Base-by-base conservation (phyloP, 2,797 vertebrate genomes). In the Triplophysa bombifrons region DNA sequence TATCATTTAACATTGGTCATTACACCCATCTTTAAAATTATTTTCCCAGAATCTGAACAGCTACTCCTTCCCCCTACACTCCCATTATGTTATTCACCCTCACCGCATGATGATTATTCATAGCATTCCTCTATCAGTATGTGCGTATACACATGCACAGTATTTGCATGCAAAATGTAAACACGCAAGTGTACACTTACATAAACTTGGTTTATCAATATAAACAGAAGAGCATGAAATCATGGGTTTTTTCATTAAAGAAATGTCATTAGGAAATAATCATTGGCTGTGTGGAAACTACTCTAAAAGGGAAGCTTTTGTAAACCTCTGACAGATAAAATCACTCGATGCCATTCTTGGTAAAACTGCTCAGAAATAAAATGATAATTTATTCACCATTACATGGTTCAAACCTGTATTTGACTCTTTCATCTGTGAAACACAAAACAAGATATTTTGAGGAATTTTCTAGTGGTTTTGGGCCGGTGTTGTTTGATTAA, bases 271-370 rank as follows among this genome's bases (percentile, higher is more conserved):
- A 68, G 74, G 74, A 60, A 76, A 68, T 76, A 68, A 76, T 76
- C 51, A 68, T 58, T 76, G 74, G 56, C 41, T 41, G 64, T 11
- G 48, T 76, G 74, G 74, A 76, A 76, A 76, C 34, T 68, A 67
- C 46, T 76, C 74, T 30, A 30, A 68, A 67, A 76, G 51, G 51
- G 64, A 67, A 76, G 74, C 17, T 3, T 76, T 46, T 8, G 51
- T 58, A 56, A 76, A 67, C 51, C 74, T 58, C 74, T 67, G 64
- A 58, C 38, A 76, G 51, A 58, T 46, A 2, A 76, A 76, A 76
- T 76, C 64, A 76, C 64, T 46, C 34, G 34, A 44, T 67, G 14
- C 74, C 2, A 16, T 66, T 76, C 50, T 44, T 76, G 63, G 34
- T 76, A 67, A 67, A 76, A 67, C 50, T 50, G 3, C 63, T 41